These are phyloP conservation scores for Syndactyla subalaris DNA, from an alignment of 2,797 vertebrate genomes.

Conservation along the genomic window DNA sequence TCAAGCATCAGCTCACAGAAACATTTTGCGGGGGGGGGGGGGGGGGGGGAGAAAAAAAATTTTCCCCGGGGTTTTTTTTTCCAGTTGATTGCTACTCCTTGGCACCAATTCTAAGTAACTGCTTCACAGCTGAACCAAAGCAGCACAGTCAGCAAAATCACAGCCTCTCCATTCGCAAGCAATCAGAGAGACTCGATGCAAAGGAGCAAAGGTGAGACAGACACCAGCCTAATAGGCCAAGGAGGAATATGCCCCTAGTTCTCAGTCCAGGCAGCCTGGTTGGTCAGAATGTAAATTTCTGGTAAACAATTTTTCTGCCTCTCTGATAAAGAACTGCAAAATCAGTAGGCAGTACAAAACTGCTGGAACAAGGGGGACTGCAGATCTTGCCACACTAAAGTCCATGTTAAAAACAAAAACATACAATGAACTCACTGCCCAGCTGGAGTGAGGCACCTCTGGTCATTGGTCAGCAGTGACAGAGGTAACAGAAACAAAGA, in stretches of 20 bases:
- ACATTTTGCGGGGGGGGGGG: not conserved
- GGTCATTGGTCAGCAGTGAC: not conserved
- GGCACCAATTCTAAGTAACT: conserved; percentile 62
- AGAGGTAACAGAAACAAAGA: not conserved
- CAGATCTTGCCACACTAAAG: not conserved
- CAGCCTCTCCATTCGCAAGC: conserved; percentile 2
- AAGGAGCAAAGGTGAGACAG: conserved; percentile 58
- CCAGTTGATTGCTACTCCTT: conserved; percentile 41
- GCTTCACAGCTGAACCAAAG: conserved; percentile 47
- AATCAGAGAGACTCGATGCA: conserved; percentile 30
- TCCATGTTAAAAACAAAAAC: not conserved
- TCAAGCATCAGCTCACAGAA: conserved; percentile 41
- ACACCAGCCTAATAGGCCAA: conserved; percentile 35
- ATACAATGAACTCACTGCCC: not conserved
- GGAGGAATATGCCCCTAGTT: conserved; percentile 14
- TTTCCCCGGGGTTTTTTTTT: too few relatives aligned
- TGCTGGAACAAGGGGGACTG: not conserved
- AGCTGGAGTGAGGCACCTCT: not conserved
- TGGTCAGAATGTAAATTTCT: conserved; percentile 47
- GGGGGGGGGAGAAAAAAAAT: too few relatives aligned
- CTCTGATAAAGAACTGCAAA: not conserved
- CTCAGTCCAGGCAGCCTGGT: not conserved
- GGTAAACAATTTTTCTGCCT: conserved; percentile 28
- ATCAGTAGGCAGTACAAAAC: not conserved
- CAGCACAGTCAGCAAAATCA: conserved; percentile 41